phyloP scores from a whole-genome alignment of 2,888 invertebrate genomes.

The Didymodactylos carnosus region DNA sequence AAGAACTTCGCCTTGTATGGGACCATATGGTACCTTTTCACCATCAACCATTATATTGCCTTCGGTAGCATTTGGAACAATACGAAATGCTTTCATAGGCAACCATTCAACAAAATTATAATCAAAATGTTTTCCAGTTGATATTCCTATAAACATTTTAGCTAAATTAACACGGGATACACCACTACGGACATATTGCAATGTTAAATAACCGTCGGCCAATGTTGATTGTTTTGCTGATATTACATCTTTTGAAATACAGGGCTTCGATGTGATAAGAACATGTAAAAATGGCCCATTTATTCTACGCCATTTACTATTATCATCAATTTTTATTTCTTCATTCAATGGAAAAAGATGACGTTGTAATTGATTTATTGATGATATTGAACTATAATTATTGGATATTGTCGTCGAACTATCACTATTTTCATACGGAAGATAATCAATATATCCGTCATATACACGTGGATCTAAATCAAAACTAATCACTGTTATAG shows the following conservation, averaged over 20 bases:
- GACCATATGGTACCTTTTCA: slow-evolving; percentile 59
- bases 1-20: slow-evolving; percentile 9
- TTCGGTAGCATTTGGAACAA: slow-evolving; percentile 48
- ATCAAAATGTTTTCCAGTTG: slow-evolving; percentile 55
- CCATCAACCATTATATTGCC: slow-evolving; percentile 80
- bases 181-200: slow-evolving; percentile 54
- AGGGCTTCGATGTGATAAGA: slow-evolving; percentile 68
- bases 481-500: slow-evolving; percentile 22
- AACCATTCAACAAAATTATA: slow-evolving; percentile 44
- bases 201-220: slow-evolving; percentile 74
- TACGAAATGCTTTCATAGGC: slow-evolving; percentile 69
- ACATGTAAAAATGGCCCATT: slow-evolving; percentile 48
- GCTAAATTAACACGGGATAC: background rate
- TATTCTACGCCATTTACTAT: slow-evolving; percentile 17
- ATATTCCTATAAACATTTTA: slow-evolving; percentile 48
- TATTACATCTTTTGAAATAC: slow-evolving; percentile 61
- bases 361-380: slow-evolving; percentile 35
- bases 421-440: background rate
- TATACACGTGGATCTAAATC: background rate
- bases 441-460: background rate
- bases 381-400: background rate
- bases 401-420: background rate
- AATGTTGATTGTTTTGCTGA: slow-evolving; percentile 68
- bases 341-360: slow-evolving; percentile 54
- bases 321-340: slow-evolving; percentile 44